Evolutionary conservation across 1,140 invertebrate genomes (phyloP).

Genomic region (Steinernema khuongi): DNA sequence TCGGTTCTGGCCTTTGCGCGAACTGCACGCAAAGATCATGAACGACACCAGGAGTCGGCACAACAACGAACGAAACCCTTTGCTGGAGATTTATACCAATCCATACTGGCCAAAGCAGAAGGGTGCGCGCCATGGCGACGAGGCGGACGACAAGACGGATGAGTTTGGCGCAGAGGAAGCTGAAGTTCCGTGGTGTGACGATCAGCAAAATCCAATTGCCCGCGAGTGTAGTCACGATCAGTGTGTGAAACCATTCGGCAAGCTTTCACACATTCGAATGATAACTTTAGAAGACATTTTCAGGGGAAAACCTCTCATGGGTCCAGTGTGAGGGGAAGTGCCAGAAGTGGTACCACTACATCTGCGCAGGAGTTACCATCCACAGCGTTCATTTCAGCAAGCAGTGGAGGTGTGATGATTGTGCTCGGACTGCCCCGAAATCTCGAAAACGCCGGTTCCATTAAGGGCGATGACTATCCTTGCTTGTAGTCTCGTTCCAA

Average conservation of each 20-base stretch:
- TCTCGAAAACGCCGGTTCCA: too few species aligned
- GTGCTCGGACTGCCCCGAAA: too few species aligned
- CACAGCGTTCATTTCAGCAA: too few species aligned
- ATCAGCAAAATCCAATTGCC: background rate
- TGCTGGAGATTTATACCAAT: background rate
- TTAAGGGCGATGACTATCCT: too few species aligned
- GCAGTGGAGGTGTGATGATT: too few species aligned
- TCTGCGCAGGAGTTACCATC: conserved; percentile 74
- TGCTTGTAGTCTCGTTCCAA: too few species aligned
- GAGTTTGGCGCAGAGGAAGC: conserved; percentile 69
- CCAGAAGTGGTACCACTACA: conserved; percentile 90
- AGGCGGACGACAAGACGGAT: background rate
- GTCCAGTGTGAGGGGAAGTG: conserved; percentile 90
- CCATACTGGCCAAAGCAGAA: background rate
- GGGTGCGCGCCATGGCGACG: background rate
- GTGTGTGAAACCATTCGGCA: conserved; percentile 64
- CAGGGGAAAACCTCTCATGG: conserved; percentile 84
- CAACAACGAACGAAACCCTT: background rate
- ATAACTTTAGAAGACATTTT: conserved; percentile 5
- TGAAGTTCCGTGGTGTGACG: background rate
- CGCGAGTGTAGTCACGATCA: conserved; percentile 61
- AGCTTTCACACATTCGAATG: conserved; percentile 2
- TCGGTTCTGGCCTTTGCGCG: background rate
- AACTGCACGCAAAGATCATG: background rate
- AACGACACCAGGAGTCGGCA: background rate